Evolutionary conservation across 2,113 vertebrate species (phyloP).

Genomic region (Noctilio leporinus): DNA sequence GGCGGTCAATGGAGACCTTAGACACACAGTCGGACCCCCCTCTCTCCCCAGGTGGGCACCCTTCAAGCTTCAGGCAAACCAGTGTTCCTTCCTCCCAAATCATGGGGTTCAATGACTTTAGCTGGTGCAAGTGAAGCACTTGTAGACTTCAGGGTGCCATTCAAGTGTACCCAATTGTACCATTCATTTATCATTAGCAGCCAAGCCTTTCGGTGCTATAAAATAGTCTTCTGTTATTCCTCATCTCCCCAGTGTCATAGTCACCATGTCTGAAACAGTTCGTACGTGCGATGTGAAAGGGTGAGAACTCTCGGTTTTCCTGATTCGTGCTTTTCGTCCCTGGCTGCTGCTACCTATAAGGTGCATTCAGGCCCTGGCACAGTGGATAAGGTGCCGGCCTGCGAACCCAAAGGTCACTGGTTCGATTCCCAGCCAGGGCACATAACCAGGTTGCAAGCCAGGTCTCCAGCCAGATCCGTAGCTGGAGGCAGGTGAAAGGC

Average conservation of each 20-base stretch:
- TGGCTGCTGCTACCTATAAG: not conserved
- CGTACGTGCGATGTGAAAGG: accelerated
- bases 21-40: not conserved
- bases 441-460: too few species aligned
- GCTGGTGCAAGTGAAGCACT: not conserved
- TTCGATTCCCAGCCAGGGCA: too few species aligned
- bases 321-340: not conserved
- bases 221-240: not conserved
- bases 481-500: too few species aligned
- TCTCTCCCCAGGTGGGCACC: not conserved
- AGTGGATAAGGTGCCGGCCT: too few species aligned
- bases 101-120: accelerated
- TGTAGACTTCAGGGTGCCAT: not conserved
- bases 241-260: not conserved
- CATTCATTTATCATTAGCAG: not conserved
- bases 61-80: not conserved
- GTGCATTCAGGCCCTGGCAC: too few species aligned
- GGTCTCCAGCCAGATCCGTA: too few species aligned
- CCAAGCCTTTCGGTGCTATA: accelerated
- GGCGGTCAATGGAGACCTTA: not conserved
- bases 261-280: accelerated
- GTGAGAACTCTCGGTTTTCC: not conserved
- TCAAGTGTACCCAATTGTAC: not conserved
- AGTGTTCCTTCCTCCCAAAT: not conserved
- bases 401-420: too few species aligned